Percentiles rank a stretch among this genome's conserved stretches.
phyloP scores from a whole-genome alignment of 2,888 invertebrate genomes.

The Eupithecia insigniata region DNA sequence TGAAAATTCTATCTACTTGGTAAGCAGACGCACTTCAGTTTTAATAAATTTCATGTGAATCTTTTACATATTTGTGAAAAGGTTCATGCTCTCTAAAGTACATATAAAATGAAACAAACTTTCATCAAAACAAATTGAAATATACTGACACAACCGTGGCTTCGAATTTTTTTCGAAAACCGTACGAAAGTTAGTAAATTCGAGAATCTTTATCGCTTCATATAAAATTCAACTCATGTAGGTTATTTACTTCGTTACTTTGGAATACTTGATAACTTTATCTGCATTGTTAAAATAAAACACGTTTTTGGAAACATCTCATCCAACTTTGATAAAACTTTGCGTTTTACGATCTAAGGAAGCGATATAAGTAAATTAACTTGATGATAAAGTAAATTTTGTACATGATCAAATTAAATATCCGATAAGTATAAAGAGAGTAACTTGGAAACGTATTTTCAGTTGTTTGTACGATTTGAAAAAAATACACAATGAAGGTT shows the following conservation, averaged over 20 bases:
- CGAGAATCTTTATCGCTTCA: neutral
- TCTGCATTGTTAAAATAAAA: constrained; percentile 31
- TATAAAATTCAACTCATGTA: neutral
- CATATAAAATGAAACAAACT: neutral
- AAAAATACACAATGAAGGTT: constrained; percentile 8
- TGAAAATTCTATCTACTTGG: neutral
- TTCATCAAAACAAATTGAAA: neutral
- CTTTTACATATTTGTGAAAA: neutral
- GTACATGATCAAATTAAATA: neutral
- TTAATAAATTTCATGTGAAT: constrained; percentile 4
- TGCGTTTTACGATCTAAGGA: constrained; percentile 8
- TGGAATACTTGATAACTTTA: constrained; percentile 9
- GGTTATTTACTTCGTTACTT: neutral
- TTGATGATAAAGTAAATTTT: neutral
- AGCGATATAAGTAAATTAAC: neutral
- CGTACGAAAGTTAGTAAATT: neutral
- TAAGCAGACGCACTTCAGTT: neutral
- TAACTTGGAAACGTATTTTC: neutral
- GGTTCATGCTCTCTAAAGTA: neutral
- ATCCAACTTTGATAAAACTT: constrained; percentile 20
- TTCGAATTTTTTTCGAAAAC: neutral
- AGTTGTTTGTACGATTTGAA: neutral
- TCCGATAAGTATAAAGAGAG: constrained; percentile 5
- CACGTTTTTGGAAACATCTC: constrained; percentile 9
- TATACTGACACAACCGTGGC: neutral